phyloP scores from a whole-genome alignment of 2,797 vertebrate genomes.

The Thaleichthys pacificus region DNA sequence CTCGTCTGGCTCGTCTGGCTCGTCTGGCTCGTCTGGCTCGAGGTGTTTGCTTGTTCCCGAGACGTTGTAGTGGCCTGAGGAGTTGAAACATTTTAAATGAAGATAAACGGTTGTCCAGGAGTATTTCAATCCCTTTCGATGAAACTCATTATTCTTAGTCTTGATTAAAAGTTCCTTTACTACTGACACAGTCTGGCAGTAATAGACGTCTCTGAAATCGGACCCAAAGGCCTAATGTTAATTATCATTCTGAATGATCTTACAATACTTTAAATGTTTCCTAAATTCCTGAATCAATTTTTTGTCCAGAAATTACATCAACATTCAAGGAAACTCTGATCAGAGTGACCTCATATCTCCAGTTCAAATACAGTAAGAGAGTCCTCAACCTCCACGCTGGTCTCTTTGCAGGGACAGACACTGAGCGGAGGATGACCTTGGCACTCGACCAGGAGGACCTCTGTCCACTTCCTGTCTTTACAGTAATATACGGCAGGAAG shows the following conservation, averaged over 20 bases:
- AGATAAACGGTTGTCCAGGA: background rate
- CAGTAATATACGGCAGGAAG: conserved; percentile 27
- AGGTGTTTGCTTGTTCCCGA: background rate
- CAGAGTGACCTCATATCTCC: background rate
- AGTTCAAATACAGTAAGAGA: too few species aligned
- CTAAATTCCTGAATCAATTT: too few species aligned
- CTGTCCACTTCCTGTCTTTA: conserved; percentile 23
- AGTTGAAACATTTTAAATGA: background rate
- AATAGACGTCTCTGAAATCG: background rate
- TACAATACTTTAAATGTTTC: background rate
- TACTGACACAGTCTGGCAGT: background rate
- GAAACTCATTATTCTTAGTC: conserved; percentile 8
- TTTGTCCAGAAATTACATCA: too few species aligned
- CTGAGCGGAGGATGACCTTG: conserved; percentile 11
- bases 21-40: background rate
- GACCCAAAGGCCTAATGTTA: background rate
- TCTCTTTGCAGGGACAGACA: conserved; percentile 17
- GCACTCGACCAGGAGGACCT: conserved; percentile 24
- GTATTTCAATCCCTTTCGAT: background rate
- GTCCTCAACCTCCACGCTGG: background rate
- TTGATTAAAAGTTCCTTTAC: background rate
- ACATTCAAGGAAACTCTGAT: background rate
- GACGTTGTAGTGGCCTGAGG: background rate
- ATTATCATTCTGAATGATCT: background rate
- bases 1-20: background rate